Evolutionary conservation across 2,888 invertebrate species (phyloP).

Genomic region (Perithous albicinctus): DNA sequence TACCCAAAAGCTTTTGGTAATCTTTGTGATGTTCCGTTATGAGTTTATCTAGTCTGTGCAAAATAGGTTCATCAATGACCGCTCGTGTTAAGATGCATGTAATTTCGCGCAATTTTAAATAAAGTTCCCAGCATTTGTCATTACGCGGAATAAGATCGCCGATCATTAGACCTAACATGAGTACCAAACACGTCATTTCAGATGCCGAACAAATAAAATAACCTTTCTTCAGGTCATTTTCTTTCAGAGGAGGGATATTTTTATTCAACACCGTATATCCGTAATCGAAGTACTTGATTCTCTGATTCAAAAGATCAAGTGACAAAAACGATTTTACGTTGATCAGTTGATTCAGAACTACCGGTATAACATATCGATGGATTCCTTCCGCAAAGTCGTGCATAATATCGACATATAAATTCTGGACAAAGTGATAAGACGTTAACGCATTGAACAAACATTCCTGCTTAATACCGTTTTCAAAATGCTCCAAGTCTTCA

Average conservation of each 20-base stretch:
- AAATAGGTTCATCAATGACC: constrained; percentile 1
- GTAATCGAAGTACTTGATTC: constrained; percentile 50
- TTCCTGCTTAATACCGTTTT: constrained; percentile 41
- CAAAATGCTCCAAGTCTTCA: constrained; percentile 19
- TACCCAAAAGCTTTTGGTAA: constrained; percentile 16
- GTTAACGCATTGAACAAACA: constrained; percentile 35
- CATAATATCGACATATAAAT: constrained; percentile 59
- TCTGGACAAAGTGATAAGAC: constrained; percentile 51
- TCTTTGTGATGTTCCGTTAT: constrained; percentile 5
- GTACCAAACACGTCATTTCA: constrained; percentile 30
- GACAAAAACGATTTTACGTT: constrained; percentile 37
- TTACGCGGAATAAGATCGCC: constrained; percentile 32
- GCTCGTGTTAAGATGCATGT: constrained; percentile 5
- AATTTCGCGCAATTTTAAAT: constrained; percentile 30
- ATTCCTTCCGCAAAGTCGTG: constrained; percentile 63
- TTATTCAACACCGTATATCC: constrained; percentile 23
- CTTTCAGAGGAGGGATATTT: constrained; percentile 19
- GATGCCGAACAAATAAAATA: constrained; percentile 36
- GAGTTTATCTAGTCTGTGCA: constrained; percentile 20
- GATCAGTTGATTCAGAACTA: constrained; percentile 41
- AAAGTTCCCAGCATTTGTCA: constrained; percentile 26
- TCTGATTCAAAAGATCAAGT: constrained; percentile 37
- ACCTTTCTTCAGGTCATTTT: constrained; percentile 2
- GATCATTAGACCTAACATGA: constrained; percentile 26
- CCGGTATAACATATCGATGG: constrained; percentile 38